Conservation (phyloP, 1,140 invertebrate genomes). For the Cydia amplana region DNA sequence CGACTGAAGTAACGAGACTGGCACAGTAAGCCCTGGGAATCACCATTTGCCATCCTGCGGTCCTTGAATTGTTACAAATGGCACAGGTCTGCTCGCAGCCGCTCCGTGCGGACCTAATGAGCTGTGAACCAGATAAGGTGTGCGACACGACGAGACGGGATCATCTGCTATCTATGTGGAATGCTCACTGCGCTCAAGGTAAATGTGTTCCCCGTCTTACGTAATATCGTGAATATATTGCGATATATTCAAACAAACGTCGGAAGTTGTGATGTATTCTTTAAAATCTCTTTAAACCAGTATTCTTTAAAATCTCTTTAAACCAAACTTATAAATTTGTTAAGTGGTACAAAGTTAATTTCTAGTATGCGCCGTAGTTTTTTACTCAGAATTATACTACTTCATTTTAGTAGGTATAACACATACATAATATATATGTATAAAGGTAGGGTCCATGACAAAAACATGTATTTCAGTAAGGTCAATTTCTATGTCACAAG, state of each 20-base stretch:
- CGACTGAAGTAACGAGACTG: slow-evolving; percentile 58
- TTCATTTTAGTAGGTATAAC: too few species aligned
- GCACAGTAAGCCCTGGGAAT: slow-evolving; percentile 61
- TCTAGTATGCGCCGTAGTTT: too few species aligned
- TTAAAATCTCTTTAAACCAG: too few species aligned
- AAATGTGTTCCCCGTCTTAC: slow-evolving; percentile 33
- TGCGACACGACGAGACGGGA: slow-evolving; percentile 61
- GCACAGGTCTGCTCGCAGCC: slow-evolving; percentile 68
- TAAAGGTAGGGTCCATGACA: background rate
- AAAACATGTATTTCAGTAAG: slow-evolving; percentile 33
- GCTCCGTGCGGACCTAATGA: slow-evolving; percentile 74
- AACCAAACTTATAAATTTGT: too few species aligned
- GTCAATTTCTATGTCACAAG: slow-evolving; percentile 40
- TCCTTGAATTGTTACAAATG: slow-evolving; percentile 77
- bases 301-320: too few species aligned
- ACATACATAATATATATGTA: too few species aligned
- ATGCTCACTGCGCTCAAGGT: slow-evolving; percentile 53
- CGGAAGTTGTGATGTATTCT: too few species aligned
- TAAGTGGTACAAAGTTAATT: too few species aligned
- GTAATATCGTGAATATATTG: slow-evolving; percentile 23
- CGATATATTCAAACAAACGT: too few species aligned
- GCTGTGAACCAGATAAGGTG: slow-evolving; percentile 78
- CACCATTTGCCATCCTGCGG: slow-evolving; percentile 63
- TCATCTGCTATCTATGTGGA: slow-evolving; percentile 66
- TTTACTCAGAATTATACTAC: too few species aligned